Percentiles rank a stretch among this genome's conserved stretches.
Evolutionary conservation across 2,113 vertebrate species (phyloP).

Genomic region (Balaeniceps rex): DNA sequence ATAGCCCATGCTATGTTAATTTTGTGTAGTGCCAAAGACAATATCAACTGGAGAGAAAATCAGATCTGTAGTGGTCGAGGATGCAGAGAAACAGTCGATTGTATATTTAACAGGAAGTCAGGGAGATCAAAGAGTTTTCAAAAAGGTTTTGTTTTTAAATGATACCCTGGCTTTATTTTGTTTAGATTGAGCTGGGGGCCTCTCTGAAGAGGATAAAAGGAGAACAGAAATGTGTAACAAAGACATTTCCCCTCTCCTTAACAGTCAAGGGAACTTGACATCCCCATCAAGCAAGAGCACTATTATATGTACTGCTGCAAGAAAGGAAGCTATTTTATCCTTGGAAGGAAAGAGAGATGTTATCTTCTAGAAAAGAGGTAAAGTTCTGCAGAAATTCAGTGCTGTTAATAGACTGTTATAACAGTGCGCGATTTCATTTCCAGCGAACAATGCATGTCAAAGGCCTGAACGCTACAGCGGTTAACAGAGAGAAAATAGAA

Average conservation of each 20-base stretch:
- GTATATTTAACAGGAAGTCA: slow-evolving; percentile 57
- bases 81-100: neutral
- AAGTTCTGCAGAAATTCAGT: slow-evolving; percentile 33
- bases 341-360: slow-evolving; percentile 57
- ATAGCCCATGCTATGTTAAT: neutral
- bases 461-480: neutral
- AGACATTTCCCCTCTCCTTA: slow-evolving; percentile 66
- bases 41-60: slow-evolving; percentile 9
- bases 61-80: neutral
- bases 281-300: slow-evolving; percentile 49
- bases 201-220: slow-evolving; percentile 54
- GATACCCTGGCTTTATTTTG: slow-evolving; percentile 59
- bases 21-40: slow-evolving; percentile 12
- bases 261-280: slow-evolving; percentile 60
- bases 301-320: slow-evolving; percentile 4
- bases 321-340: slow-evolving; percentile 61
- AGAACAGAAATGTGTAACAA: slow-evolving; percentile 49
- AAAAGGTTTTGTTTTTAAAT: slow-evolving; percentile 55
- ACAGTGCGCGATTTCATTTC: slow-evolving; percentile 25
- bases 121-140: slow-evolving; percentile 48
- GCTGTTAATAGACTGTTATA: slow-evolving; percentile 47
- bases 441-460: neutral
- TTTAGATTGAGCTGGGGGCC: slow-evolving; percentile 51
- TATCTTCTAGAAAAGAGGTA: slow-evolving; percentile 35
- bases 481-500: neutral